Evolutionary conservation across 2,797 vertebrate species (phyloP).

Genomic region (Fistularia commersonii): DNA sequence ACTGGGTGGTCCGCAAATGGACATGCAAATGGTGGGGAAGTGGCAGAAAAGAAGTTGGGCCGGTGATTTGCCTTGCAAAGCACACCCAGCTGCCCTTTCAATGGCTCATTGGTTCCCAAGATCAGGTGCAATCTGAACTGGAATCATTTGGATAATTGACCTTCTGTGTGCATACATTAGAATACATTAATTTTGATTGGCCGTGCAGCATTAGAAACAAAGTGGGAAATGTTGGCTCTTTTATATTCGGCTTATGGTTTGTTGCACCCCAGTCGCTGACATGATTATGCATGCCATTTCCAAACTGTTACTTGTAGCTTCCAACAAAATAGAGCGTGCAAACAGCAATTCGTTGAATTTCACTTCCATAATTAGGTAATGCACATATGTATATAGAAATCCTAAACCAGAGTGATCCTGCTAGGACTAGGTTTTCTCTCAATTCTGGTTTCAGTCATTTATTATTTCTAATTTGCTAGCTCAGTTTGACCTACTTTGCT

Average conservation of each 20-base stretch:
- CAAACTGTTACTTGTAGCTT: conserved; percentile 61
- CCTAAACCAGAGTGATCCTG: no score
- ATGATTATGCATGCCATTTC: conserved; percentile 72
- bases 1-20: conserved; percentile 34
- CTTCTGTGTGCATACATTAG: conserved; percentile 82
- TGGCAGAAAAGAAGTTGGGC: conserved; percentile 38
- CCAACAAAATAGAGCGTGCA: conserved; percentile 58
- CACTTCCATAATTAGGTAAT: background rate
- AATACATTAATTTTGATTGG: conserved; percentile 84
- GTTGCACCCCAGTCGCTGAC: conserved; percentile 66
- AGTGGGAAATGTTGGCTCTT: conserved; percentile 68
- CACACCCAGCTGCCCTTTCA: conserved; percentile 77
- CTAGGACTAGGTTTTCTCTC: no score
- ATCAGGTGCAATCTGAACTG: conserved; percentile 77
- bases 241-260: conserved; percentile 71
- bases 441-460: no score
- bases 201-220: conserved; percentile 73
- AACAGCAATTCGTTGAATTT: conserved; percentile 10
- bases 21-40: conserved; percentile 52
- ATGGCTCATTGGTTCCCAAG: conserved; percentile 76
- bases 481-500: no score
- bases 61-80: conserved; percentile 72
- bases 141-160: conserved; percentile 84
- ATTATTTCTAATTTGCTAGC: no score
- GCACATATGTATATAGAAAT: conserved; percentile 6